Percentiles rank a stretch among this genome's conserved stretches.
Evolutionary conservation across 2,888 invertebrate genomes (phyloP).

Genomic region (Notodonta ziczac): DNA sequence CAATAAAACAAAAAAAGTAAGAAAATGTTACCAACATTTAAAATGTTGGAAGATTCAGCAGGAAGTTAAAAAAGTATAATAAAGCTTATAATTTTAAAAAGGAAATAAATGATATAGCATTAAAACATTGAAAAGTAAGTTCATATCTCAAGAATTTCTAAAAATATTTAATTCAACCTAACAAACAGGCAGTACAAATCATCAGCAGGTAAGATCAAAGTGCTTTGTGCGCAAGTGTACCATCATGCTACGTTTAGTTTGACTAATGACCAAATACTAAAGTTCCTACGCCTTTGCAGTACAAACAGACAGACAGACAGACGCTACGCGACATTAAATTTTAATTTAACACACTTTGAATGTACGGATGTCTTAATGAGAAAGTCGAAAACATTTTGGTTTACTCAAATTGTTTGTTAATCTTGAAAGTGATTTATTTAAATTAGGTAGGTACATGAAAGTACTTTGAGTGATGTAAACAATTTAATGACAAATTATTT

Average conservation of each 20-base stretch:
- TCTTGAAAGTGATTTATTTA: background rate
- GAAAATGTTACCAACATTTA: no score
- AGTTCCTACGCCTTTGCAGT: slow-evolving; percentile 25
- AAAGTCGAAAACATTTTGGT: slow-evolving; percentile 30
- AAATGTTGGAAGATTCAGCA: no score
- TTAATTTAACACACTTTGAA: slow-evolving; percentile 49
- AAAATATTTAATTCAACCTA: slow-evolving; percentile 8
- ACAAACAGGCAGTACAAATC: slow-evolving; percentile 11
- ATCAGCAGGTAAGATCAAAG: slow-evolving; percentile 37
- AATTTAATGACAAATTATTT: no score
- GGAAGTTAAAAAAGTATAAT: no score
- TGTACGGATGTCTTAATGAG: slow-evolving; percentile 47
- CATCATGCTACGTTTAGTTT: slow-evolving; percentile 50
- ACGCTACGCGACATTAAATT: slow-evolving; percentile 45
- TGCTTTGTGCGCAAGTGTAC: slow-evolving; percentile 27
- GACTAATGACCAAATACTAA: slow-evolving; percentile 44
- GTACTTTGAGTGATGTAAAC: no score
- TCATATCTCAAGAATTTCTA: background rate
- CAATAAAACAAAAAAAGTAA: no score
- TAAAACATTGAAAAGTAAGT: no score
- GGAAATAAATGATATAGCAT: no score
- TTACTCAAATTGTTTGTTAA: slow-evolving; percentile 11
- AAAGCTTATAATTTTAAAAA: no score
- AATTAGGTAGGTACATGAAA: no score
- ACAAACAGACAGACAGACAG: slow-evolving; percentile 40